A percentile compares a stretch with the other conserved stretches of the same genome.
Evolutionary conservation across 2,888 invertebrate species (phyloP).

Genomic region (Diarsia brunnea): DNA sequence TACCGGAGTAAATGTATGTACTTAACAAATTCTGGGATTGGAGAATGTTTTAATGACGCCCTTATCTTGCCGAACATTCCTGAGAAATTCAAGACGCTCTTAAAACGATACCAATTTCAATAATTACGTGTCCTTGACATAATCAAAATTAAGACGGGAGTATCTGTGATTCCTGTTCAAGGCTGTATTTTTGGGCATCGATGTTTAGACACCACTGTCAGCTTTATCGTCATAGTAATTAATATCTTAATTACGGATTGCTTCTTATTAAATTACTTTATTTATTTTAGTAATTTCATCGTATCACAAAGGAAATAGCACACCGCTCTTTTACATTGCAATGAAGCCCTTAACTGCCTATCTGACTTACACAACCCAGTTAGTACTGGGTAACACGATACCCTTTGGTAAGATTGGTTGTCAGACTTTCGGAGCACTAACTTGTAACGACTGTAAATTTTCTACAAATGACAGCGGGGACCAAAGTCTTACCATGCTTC

Average conservation of each 20-base stretch:
- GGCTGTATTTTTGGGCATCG: not conserved
- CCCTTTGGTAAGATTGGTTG: too few relatives aligned
- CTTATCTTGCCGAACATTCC: conserved; percentile 66
- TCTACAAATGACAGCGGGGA: too few relatives aligned
- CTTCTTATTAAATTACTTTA: not conserved
- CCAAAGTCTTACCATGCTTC: too few relatives aligned
- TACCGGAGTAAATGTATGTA: conserved; percentile 59
- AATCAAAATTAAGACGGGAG: conserved; percentile 59
- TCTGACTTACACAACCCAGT: too few relatives aligned
- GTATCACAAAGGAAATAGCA: not conserved
- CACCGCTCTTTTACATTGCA: not conserved
- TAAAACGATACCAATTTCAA: conserved; percentile 69
- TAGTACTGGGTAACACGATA: too few relatives aligned
- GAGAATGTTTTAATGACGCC: conserved; percentile 70
- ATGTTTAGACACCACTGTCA: conserved; percentile 8
- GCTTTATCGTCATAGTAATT: conserved; percentile 5
- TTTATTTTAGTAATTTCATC: not conserved
- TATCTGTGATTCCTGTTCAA: conserved; percentile 43
- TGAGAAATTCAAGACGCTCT: conserved; percentile 62
- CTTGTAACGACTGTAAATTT: too few relatives aligned
- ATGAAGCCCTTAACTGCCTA: not conserved
- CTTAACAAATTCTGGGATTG: conserved; percentile 60
- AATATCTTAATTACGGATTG: not conserved
- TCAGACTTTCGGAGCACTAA: too few relatives aligned
- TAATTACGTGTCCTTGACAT: conserved; percentile 64